Conservation (phyloP, 1,140 invertebrate species). For the Tetragonula clypearis region DNA sequence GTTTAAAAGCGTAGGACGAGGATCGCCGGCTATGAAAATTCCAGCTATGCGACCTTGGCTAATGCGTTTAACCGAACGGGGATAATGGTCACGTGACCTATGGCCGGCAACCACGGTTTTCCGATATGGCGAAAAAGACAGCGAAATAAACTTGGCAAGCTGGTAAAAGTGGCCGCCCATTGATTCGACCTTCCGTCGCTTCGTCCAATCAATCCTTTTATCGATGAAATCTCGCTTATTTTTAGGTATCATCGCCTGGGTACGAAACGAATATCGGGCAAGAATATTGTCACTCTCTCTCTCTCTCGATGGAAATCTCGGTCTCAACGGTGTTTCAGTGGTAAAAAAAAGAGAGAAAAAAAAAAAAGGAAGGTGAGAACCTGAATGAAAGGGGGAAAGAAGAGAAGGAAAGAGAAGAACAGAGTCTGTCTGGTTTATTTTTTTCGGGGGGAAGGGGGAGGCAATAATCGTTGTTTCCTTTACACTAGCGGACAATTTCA, state of each 20-base stretch:
- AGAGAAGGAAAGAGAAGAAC: accelerated
- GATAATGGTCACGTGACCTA: neutral
- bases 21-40: constrained; percentile 15
- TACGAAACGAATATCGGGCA: neutral
- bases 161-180: neutral
- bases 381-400: too few species aligned
- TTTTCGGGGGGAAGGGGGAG: neutral
- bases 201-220: neutral
- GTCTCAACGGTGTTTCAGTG: neutral
- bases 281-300: neutral
- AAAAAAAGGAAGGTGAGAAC: too few species aligned
- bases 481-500: neutral
- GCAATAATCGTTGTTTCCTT: constrained; percentile 6
- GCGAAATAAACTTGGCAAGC: neutral
- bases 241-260: neutral
- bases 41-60: constrained; percentile 28
- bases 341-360: too few species aligned
- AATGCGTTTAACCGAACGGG: neutral
- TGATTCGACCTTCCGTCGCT: neutral
- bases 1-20: neutral
- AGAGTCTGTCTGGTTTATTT: constrained; percentile 6
- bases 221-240: neutral
- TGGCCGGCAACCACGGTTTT: neutral
- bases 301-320: neutral
- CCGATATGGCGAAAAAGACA: neutral